Base-by-base conservation (phyloP, 1,140 invertebrate species). In the Drosophila carrolli region DNA sequence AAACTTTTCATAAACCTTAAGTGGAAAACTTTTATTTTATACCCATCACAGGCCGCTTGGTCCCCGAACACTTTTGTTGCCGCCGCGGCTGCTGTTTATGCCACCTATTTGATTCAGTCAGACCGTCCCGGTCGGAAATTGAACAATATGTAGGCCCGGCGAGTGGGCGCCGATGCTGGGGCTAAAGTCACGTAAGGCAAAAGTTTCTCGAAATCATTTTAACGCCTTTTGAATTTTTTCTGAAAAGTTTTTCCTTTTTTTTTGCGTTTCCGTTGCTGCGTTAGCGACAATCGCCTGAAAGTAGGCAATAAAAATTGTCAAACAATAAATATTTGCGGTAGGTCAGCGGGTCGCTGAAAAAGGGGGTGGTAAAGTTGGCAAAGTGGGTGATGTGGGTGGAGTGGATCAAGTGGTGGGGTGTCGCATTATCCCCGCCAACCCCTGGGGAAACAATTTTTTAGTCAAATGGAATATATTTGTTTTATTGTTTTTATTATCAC, bases 1-100 rank as follows among this genome's bases (percentile, higher is more conserved):
- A 63, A 88, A 88, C 83, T 88, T 88, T 88, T 88, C 84, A 88
- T 88, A 88, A 88, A 88, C 83, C 83, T 88, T 88, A 88, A 88
- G 83, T 88, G 83, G 83, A 88, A 83, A 88, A 88, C 79, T 88
- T 88, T 88, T 88, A 88, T 88, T 88, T 88, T 83, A 88, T 79
- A 79, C 83, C 58, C 61, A 68, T 51, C 65, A 38, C 61, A 37
- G 38, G 29, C 29, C 8, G 29, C 29, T 32, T 32, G 65, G 61
- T 37, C 47, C 44, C 58, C 51, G 41, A 53, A 72, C 44, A 53
- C 63, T 55, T 62, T 65, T 51, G 50, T 27, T 55, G 41, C 29
- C 74, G 44, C 44, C 43, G 53, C 55, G 63, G 51, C 61, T 78
- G 61, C 76, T 78, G 70, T 79, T 88, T 79, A 68, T 81, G 75